Evolutionary conservation across 2,797 vertebrate genomes (phyloP), one percentile per base, ranked within the genome.

Genomic region (Enteromius viviparus): DNA sequence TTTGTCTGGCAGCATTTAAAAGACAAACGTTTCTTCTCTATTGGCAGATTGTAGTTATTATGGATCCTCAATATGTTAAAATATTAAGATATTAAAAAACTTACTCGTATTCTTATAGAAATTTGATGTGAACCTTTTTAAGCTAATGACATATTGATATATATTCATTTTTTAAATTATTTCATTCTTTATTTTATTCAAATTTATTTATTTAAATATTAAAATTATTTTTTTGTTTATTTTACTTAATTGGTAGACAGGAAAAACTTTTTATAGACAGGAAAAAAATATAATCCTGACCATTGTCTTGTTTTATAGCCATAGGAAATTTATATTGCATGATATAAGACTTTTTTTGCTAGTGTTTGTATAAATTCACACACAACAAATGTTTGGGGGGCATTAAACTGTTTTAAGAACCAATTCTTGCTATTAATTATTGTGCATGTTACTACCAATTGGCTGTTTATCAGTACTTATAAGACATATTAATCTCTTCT

Each of bases 1-100:
- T 71, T 81, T 40, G 64, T 76, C 76, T 85, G 80, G 37, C 66
- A 77, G 65, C 76, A 53, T 71, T 76, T 79, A 72, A 76, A 49
- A 42, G 23, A 58, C 62, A 12, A 64, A 60, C 19, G 19, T 12
- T 21, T 58, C 34, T 19, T 58, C 45, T 34, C 26, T 62, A 21
- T 45, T n/a, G 15, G 3, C 23, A 45, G 40, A 49, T 45, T 34
- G 14, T 49, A 32, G 49, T 66, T 21, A 42, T 60, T 21, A 49
- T n/a, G 19, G 40, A 49, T 65, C 10, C n/a, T 42, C 12, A 19
- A 21, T 45, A 45, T 26, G 45, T 15, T 19, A 10, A 40, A 40
- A 40, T 19, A 32, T 42, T 11, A 42, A 42, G 10, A 11, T 42
- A 42, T 42, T 11, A 42, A 42, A 42, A 42, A 42, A 42, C 9